Base-by-base conservation (phyloP, 2,113 vertebrate species). In the human (Homo sapiens) region DNA sequence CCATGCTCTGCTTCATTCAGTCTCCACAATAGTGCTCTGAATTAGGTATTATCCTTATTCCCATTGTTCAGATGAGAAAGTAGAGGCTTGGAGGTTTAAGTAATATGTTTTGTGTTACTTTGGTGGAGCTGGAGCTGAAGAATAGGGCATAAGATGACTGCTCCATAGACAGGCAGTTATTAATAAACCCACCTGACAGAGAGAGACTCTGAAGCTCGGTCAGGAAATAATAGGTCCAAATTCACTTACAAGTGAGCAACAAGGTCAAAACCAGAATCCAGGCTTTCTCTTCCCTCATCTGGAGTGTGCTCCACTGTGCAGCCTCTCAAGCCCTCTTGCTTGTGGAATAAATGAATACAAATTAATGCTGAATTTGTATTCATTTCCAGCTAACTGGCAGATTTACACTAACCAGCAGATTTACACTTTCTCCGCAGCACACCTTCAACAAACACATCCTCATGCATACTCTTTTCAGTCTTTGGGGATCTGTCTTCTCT, bases 331-430 rank as follows among this genome's bases (percentile, higher is more conserved):
- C 27, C 48, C 0, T 0, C 83, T 80, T 52, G 68, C 87, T 87
- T 43, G 20, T 88, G 80, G 92, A 92, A 87, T 76, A 90, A 70
- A 78, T 97, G 83, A 84, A 96, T 87, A 93, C 70, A 92, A 55
- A 95, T 87, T 79, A 97, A 76, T 80, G 75, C 70, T 88, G 95
- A 95, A 95, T 98, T 93, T 95, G 94, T 91, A 96, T 89, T 94
- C 93, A 72, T 66, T 90, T 59, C 13, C 76, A 70, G 70, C 86
- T 81, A 84, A 61, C 79, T 0, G 2, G 48, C 66, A 81, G 92
- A 93, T 97, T 87, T 78, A 61, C 79, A 23, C 48, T 43, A 55
- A 55, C 6, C 52, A 55, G 55, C 52, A 81, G 92, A 93, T 97
- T 92, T 78, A 61, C 79, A 23, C 48, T 43, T 18, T 73, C 73